Evolutionary conservation across 1,140 invertebrate species (phyloP).

Genomic region (Drosophila guanche): DNA sequence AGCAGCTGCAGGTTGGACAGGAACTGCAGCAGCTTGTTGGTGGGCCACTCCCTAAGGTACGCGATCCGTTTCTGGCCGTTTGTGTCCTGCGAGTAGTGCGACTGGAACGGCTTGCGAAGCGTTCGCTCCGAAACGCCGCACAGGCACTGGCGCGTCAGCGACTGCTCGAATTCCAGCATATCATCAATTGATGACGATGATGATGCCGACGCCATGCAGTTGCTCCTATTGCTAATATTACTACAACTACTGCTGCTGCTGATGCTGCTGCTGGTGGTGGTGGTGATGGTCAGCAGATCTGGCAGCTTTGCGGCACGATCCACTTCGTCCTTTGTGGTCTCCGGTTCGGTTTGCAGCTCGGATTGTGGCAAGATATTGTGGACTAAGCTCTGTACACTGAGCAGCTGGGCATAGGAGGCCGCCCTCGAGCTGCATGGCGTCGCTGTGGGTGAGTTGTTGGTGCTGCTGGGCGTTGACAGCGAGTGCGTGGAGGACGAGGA

Average conservation of each 20-base stretch:
- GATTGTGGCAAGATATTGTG: slow-evolving; percentile 73
- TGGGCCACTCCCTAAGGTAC: slow-evolving; percentile 88
- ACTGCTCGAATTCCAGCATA: slow-evolving; percentile 85
- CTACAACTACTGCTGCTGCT: slow-evolving; percentile 15
- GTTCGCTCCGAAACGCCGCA: slow-evolving; percentile 89
- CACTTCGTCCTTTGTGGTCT: slow-evolving; percentile 62
- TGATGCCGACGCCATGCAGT: slow-evolving; percentile 26
- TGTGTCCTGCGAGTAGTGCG: slow-evolving; percentile 85
- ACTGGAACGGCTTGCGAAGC: slow-evolving; percentile 88
- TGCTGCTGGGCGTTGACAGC: slow-evolving; percentile 61
- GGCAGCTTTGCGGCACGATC: slow-evolving; percentile 69
- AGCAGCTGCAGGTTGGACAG: slow-evolving; percentile 92
- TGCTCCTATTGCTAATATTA: slow-evolving; percentile 48
- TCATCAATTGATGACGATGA: slow-evolving; percentile 60
- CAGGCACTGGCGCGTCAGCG: slow-evolving; percentile 89
- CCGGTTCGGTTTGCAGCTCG: slow-evolving; percentile 16
- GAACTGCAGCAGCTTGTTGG: slow-evolving; percentile 89
- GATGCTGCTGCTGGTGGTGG: slow-evolving; percentile 11
- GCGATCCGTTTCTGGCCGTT: slow-evolving; percentile 85
- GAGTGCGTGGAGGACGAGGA: slow-evolving; percentile 76
- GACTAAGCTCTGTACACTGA: slow-evolving; percentile 64
- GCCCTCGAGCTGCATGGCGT: slow-evolving; percentile 73
- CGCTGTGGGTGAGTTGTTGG: slow-evolving; percentile 74
- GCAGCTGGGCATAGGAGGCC: slow-evolving; percentile 65
- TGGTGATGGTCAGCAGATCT: slow-evolving; percentile 49